Percentiles rank a stretch among this genome's conserved stretches.
These are phyloP conservation scores for Diceros bicornis DNA, from an alignment of 2,797 vertebrate species.

Conservation along the genomic window DNA sequence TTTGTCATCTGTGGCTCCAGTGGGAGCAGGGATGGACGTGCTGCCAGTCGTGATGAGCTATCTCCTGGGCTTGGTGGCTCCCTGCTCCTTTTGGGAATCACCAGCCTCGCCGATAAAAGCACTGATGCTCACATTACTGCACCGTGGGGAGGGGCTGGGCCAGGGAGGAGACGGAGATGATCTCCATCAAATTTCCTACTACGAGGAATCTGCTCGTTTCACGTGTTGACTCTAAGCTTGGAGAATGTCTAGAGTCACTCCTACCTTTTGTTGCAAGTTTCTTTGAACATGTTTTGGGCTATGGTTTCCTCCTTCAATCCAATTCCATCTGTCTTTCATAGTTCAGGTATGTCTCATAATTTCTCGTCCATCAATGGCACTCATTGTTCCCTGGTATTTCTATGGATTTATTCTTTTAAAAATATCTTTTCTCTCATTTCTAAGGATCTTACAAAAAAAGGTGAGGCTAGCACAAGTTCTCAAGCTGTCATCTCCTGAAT, in stretches of 20 bases:
- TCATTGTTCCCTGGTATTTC: background rate
- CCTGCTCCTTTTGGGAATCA: background rate
- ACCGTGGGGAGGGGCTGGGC: background rate
- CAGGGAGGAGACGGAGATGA: background rate
- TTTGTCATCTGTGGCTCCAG: too few relatives aligned
- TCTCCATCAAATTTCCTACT: background rate
- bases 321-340: background rate
- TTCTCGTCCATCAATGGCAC: background rate
- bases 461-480: background rate
- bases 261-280: background rate
- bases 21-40: background rate
- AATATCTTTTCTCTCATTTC: constrained; percentile 15
- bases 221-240: background rate
- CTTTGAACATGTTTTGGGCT: background rate
- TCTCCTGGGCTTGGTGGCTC: background rate
- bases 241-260: background rate
- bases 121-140: background rate
- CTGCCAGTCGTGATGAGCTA: background rate
- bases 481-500: background rate
- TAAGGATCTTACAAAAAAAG: constrained; percentile 20
- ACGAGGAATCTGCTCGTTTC: background rate
- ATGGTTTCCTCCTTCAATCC: background rate
- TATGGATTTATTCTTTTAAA: background rate
- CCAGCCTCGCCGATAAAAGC: background rate
- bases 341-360: background rate